Percentiles rank a stretch among this genome's conserved stretches.
phyloP scores from a whole-genome alignment of 2,113 vertebrate genomes.

The Hemibates koningsi region DNA sequence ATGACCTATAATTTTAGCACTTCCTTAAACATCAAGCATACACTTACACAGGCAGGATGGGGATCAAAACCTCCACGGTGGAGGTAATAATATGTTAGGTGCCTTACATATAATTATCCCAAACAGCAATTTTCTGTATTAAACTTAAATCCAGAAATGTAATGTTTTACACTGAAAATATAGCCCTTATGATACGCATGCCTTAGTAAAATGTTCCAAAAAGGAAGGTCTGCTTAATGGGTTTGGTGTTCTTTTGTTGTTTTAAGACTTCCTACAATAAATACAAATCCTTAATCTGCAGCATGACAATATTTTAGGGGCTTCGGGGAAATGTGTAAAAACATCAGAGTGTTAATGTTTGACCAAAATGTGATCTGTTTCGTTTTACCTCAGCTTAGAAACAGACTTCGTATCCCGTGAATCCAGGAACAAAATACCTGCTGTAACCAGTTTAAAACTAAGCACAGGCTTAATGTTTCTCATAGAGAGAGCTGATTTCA shows the following conservation, averaged over 20 bases:
- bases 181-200: not conserved
- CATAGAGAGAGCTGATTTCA: not conserved
- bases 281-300: not conserved
- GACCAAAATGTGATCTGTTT: not conserved
- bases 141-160: not conserved
- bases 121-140: conserved; percentile 19
- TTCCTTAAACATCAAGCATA: not conserved
- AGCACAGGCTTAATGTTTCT: conserved; percentile 4
- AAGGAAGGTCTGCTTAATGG: not conserved
- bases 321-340: not conserved
- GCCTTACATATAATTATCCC: not conserved
- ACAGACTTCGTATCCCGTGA: not conserved
- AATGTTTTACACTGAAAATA: not conserved
- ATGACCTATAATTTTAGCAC: not conserved
- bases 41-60: not conserved
- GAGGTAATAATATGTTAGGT: not conserved
- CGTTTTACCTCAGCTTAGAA: not conserved
- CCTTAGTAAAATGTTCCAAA: not conserved
- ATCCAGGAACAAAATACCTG: not conserved
- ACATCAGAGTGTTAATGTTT: conserved; percentile 21
- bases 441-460: not conserved
- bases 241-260: not conserved
- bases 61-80: not conserved
- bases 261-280: not conserved
- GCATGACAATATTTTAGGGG: not conserved